A percentile compares a stretch with the other conserved stretches of the same genome.
Evolutionary conservation across 1,140 invertebrate species (phyloP).

Genomic region (Neodiprion lecontei): DNA sequence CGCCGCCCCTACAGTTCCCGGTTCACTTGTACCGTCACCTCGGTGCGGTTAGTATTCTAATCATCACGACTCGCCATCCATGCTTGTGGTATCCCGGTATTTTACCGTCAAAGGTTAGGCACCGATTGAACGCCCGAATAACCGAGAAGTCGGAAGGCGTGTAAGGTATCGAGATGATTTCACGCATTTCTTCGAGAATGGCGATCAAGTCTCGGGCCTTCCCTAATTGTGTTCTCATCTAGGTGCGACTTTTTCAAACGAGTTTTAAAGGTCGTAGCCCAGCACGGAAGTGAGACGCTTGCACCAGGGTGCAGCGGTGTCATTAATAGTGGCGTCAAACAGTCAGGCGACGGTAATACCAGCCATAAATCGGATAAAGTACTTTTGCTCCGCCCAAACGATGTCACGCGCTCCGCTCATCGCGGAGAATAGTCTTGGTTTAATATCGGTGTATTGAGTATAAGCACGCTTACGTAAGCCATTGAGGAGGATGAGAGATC

Average conservation of each 20-base stretch:
- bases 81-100: constrained; percentile 49
- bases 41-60: constrained; percentile 45
- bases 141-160: constrained; percentile 29
- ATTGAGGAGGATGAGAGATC: not conserved
- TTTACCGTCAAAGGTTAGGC: constrained; percentile 60
- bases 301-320: not conserved
- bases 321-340: not conserved
- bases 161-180: not conserved
- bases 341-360: not conserved
- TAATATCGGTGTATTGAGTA: not conserved
- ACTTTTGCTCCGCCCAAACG: not conserved
- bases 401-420: not conserved
- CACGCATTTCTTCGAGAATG: not conserved
- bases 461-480: not conserved
- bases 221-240: not conserved
- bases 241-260: not conserved
- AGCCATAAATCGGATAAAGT: not conserved
- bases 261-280: not conserved
- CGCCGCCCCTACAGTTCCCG: constrained; percentile 45
- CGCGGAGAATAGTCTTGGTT: not conserved
- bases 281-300: not conserved
- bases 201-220: not conserved
- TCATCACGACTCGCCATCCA: constrained; percentile 20
- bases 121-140: constrained; percentile 54
- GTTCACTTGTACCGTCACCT: constrained; percentile 50